Percentiles rank a stretch among this genome's conserved stretches.
Conservation (phyloP, 2,113 vertebrate species). For the Limanda limanda region DNA sequence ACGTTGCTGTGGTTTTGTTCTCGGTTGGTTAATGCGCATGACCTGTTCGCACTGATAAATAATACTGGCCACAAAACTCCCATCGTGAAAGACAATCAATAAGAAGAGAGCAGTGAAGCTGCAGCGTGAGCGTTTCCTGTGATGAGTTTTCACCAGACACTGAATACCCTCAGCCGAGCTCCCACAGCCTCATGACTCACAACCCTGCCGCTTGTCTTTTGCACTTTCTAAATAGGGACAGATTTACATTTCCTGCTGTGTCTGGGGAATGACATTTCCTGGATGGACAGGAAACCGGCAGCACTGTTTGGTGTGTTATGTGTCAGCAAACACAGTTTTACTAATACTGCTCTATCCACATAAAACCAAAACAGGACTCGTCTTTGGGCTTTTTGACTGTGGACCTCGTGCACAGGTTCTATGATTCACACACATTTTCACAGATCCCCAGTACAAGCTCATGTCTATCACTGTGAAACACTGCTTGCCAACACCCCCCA, state of each 20-base stretch:
- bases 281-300: neutral
- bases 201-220: conserved; percentile 16
- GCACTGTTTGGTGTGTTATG: neutral
- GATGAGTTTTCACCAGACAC: conserved; percentile 16
- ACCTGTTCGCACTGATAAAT: neutral
- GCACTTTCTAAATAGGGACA: conserved; percentile 5
- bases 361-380: neutral
- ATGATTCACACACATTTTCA: too few species aligned
- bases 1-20: neutral
- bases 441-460: too few species aligned
- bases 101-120: conserved; percentile 4
- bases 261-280: neutral
- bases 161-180: neutral
- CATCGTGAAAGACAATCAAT: conserved; percentile 8
- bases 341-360: neutral
- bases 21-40: neutral
- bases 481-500: too few species aligned
- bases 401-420: neutral
- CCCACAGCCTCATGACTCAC: conserved; percentile 32
- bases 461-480: too few species aligned
- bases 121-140: conserved; percentile 7
- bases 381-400: neutral
- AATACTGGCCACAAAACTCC: neutral
- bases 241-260: conserved; percentile 16
- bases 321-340: neutral